phyloP scores from a whole-genome alignment of 2,888 invertebrate genomes.

The Mimas tiliae region DNA sequence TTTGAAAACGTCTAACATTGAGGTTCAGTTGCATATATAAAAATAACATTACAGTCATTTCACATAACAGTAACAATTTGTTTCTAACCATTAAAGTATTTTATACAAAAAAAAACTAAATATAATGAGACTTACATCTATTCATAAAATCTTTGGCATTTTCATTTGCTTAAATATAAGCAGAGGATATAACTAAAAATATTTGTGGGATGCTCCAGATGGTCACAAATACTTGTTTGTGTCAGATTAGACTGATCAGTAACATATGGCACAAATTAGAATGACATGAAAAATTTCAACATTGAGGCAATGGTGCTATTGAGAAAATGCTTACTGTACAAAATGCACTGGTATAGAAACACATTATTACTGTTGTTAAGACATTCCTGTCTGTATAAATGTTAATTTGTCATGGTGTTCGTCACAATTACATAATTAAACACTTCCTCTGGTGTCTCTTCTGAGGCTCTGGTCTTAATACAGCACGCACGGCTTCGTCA shows the following conservation, averaged over 20 bases:
- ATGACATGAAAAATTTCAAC: constrained; percentile 27
- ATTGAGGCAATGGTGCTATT: constrained; percentile 29
- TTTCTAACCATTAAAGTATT: constrained; percentile 71
- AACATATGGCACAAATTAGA: constrained; percentile 39
- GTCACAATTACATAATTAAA: constrained; percentile 87
- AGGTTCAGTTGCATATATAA: constrained; percentile 75
- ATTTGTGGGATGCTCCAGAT: constrained; percentile 65
- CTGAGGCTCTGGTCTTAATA: constrained; percentile 97
- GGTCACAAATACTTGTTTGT: constrained; percentile 34
- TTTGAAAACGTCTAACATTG: constrained; percentile 67
- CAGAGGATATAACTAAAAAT: constrained; percentile 61
- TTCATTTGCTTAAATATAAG: constrained; percentile 63
- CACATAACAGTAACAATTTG: constrained; percentile 81
- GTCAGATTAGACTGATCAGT: constrained; percentile 16
- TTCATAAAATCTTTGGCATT: constrained; percentile 80
- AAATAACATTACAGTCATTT: constrained; percentile 68
- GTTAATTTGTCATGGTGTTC: constrained; percentile 59
- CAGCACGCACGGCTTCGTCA: constrained; percentile 99
- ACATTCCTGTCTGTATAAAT: constrained; percentile 69
- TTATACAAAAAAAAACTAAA: constrained; percentile 45
- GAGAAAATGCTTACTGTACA: constrained; percentile 27
- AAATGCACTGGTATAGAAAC: constrained; percentile 71
- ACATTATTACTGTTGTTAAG: constrained; percentile 78
- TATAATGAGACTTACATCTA: constrained; percentile 75
- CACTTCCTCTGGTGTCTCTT: constrained; percentile 97